Evolutionary conservation across 1,140 invertebrate genomes (phyloP), one percentile per base, ranked within the genome.

Genomic region (Leptonema lineaticorne): DNA sequence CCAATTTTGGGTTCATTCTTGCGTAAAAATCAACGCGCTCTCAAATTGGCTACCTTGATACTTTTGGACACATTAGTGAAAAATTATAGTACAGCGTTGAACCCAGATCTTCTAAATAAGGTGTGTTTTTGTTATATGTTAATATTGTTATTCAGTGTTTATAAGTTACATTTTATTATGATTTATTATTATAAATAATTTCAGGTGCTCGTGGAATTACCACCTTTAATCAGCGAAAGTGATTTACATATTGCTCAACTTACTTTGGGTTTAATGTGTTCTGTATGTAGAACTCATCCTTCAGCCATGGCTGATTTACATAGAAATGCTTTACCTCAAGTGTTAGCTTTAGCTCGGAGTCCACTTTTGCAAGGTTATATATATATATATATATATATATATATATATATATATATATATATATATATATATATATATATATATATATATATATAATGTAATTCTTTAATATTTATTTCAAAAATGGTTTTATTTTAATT

Each of bases 231-330:
- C 59, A 94, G 89, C 74, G 97, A 99, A 78, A 87, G 92, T 53
- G 97, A 99, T 83, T 82, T 99, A 30, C 95, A 98, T 81, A 95
- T 98, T 74, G 95, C 96, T 37, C 95, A 98, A 81, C 88, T 95
- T 73, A 92, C 90, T 33, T 84, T 95, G 48, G 87, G 88, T 26
- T 80, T 94, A 37, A 82, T 93, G 24, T 91, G 89, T 30, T 88
- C 89, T n/a, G 88, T 93, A 50, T 89, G 90, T 59, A 81, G 86
- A 72, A 77, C 87, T 58, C 87, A 90, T 77, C 87, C 89, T n/a
- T 78, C 82, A 65, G 88, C 90, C 16, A 87, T 87, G 5, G 83
- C 83, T 37, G 85, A 90, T 18, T 81, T 83, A 16, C 79, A 81
- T 4, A 73, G 76, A 2, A 83, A 85, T 48, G 85, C 88, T 57